A percentile compares a stretch with the other conserved stretches of the same genome.
phyloP scores from a whole-genome alignment of 2,113 vertebrate species.

The Chloropsis hardwickii region DNA sequence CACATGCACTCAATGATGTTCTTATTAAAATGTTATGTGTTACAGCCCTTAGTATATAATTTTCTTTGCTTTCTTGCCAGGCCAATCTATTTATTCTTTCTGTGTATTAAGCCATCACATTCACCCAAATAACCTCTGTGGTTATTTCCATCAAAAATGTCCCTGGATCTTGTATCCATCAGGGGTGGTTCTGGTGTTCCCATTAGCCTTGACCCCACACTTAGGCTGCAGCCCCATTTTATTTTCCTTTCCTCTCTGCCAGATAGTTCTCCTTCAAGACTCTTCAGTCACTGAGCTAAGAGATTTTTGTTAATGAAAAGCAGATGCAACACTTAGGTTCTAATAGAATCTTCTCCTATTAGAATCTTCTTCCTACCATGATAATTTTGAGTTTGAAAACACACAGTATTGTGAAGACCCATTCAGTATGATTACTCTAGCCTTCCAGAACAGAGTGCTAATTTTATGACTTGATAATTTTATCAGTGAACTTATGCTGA shows the following conservation, averaged over 20 bases:
- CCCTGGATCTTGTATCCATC: not conserved
- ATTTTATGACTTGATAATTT: not conserved
- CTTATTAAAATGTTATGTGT: conserved; percentile 27
- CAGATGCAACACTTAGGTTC: not conserved
- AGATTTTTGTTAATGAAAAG: not conserved
- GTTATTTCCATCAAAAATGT: not conserved
- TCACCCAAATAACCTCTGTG: not conserved
- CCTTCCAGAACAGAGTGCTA: not conserved
- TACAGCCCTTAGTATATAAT: not conserved
- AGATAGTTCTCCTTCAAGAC: not conserved
- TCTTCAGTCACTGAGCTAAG: not conserved
- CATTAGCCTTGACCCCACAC: conserved; percentile 42
- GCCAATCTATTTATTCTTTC: not conserved
- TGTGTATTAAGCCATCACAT: not conserved
- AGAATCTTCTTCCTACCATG: not conserved
- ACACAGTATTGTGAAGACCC: not conserved
- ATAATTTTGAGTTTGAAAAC: not conserved
- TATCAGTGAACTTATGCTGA: not conserved
- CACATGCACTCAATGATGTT: conserved; percentile 6
- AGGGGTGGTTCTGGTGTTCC: not conserved
- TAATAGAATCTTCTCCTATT: not conserved
- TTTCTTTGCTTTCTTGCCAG: conserved; percentile 22
- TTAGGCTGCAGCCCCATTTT: not conserved
- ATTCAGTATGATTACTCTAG: not conserved
- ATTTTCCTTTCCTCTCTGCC: not conserved